Base-by-base conservation (phyloP, 2,797 vertebrate genomes). In the Sus cebifrons region DNA sequence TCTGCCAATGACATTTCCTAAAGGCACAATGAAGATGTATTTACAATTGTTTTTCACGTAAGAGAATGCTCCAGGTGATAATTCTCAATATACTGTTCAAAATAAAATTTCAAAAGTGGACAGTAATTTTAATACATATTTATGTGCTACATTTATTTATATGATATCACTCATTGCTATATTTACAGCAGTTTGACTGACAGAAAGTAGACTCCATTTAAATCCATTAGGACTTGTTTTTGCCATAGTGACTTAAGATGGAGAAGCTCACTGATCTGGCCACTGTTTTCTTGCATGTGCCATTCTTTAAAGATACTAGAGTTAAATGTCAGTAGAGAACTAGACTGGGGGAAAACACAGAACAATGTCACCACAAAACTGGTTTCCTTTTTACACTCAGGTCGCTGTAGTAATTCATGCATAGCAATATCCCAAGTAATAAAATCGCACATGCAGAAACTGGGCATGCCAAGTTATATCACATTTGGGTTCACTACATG, bases 101-200 rank as follows among this genome's bases (percentile, higher is more conserved):
- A 94, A 93, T 81, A 86, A 89, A 77, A 91, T 89, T 86, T 75
- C 56, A 94, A 92, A 96, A 81, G 29, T 23, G 82, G 56, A 86
- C 14, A 89, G 23, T 21, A 58, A 83, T 85, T 96, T 91, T 82
- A 92, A 87, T 25, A 73, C 10, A 94, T 17, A 93, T 17, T 90
- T 96, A n/a, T 94, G 54, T 94, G 62, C 64, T 93, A 73, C 5
- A 36, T 92, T n/a, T n/a, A 62, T 89, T 89, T 91, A 85, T 74
- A 91, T 49, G 49, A 86, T 15, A 85, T 58, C 54, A 68, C 18
- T 89, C 44, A 84, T n/a, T 88, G 27, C 60, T 94, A 16, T 73
- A 60, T 83, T 83, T 65, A 79, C 0, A 68, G 40, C 10, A 74
- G 44, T 67, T 14, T 71, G 74, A 91, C 6, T 74, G 7, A 86